Evolutionary conservation across 2,888 invertebrate genomes (phyloP).

Genomic region (Arctia plantaginis): DNA sequence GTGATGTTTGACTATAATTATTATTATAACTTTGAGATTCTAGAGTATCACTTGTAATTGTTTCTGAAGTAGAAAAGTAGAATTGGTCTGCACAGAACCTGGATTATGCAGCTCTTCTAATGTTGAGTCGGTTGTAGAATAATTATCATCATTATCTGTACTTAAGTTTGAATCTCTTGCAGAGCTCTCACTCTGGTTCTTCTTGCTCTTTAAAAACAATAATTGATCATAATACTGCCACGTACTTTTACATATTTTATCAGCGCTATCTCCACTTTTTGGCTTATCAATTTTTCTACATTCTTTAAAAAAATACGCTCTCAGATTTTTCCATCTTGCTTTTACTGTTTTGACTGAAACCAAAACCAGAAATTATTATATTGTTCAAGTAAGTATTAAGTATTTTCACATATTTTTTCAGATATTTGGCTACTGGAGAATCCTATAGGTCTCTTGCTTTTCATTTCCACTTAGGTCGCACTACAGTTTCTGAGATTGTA

Average conservation of each 20-base stretch:
- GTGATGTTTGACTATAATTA: neutral
- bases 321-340: constrained; percentile 51
- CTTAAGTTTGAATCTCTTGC: constrained; percentile 26
- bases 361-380: constrained; percentile 22
- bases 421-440: constrained; percentile 27
- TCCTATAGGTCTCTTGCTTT: constrained; percentile 26
- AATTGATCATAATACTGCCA: constrained; percentile 45
- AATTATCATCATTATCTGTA: constrained; percentile 33
- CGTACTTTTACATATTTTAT: constrained; percentile 33
- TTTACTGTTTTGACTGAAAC: constrained; percentile 34
- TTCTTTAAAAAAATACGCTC: constrained; percentile 48
- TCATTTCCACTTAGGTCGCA: constrained; percentile 25
- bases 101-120: constrained; percentile 26
- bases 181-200: constrained; percentile 19
- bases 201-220: constrained; percentile 35
- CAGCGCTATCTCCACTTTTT: constrained; percentile 31
- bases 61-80: constrained; percentile 29
- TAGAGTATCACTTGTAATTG: constrained; percentile 19
- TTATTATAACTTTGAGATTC: neutral
- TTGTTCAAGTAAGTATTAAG: constrained; percentile 1
- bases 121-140: constrained; percentile 29
- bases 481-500: constrained; percentile 22
- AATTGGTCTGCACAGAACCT: constrained; percentile 20
- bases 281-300: constrained; percentile 36
- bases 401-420: constrained; percentile 18